Percentiles rank a stretch among this genome's conserved stretches.
phyloP scores from a whole-genome alignment of 2,888 invertebrate genomes.

The Tachystola acroxantha region DNA sequence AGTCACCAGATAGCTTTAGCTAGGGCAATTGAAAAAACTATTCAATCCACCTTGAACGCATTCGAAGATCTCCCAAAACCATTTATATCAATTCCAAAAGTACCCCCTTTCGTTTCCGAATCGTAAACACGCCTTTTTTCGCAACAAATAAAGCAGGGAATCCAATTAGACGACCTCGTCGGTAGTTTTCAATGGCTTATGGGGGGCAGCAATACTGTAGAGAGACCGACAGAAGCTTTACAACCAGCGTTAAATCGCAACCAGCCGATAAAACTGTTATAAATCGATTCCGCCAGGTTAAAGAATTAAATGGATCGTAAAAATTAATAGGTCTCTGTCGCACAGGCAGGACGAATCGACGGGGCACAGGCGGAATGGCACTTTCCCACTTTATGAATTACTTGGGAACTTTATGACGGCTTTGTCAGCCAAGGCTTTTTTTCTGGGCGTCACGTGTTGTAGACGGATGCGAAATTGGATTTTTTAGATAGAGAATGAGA shows the following conservation, averaged over 20 bases:
- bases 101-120: constrained; percentile 12
- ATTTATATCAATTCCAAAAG: constrained; percentile 13
- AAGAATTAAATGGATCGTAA: constrained; percentile 74
- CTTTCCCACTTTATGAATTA: constrained; percentile 66
- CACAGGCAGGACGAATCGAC: constrained; percentile 40
- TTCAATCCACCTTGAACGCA: no score
- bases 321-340: constrained; percentile 70
- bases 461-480: constrained; percentile 72
- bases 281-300: constrained; percentile 73
- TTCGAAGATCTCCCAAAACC: not conserved
- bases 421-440: constrained; percentile 58
- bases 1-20: no score
- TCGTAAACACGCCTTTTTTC: constrained; percentile 30
- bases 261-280: constrained; percentile 61
- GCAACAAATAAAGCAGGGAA: constrained; percentile 42
- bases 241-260: constrained; percentile 54
- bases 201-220: constrained; percentile 27
- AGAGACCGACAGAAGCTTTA: constrained; percentile 59
- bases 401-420: constrained; percentile 66
- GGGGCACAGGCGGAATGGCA: constrained; percentile 41
- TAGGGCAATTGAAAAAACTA: no score
- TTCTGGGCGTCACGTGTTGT: constrained; percentile 64
- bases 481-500: constrained; percentile 54
- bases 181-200: constrained; percentile 37
- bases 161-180: constrained; percentile 44